Percentiles rank a stretch among this genome's conserved stretches.
These are phyloP conservation scores for Eupsilia transversa DNA, from an alignment of 2,888 invertebrate species.

Conservation along the genomic window DNA sequence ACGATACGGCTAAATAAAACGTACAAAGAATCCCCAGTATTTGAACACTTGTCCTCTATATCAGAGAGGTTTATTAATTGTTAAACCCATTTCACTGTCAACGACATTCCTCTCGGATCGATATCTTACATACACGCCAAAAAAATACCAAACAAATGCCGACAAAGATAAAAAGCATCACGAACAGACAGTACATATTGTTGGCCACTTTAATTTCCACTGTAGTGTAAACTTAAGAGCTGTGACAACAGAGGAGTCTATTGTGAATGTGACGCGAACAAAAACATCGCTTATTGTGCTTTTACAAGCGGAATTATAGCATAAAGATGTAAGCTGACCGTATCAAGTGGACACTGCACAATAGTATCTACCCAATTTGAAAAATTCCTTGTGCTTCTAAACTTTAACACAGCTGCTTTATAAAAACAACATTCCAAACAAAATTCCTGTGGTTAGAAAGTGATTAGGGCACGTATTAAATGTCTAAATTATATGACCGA, in stretches of 20 bases:
- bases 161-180: constrained; percentile 86
- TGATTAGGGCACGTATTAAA: constrained; percentile 62
- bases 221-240: constrained; percentile 89
- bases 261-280: constrained; percentile 81
- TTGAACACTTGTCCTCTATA: constrained; percentile 79
- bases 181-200: constrained; percentile 85
- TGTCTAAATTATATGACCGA: constrained; percentile 71
- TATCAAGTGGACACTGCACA: constrained; percentile 78
- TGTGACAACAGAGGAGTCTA: constrained; percentile 83
- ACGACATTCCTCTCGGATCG: constrained; percentile 85
- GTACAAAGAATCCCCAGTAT: constrained; percentile 77
- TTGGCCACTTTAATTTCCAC: constrained; percentile 88
- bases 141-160: constrained; percentile 79
- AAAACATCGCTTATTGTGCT: constrained; percentile 84
- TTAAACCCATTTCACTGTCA: constrained; percentile 90
- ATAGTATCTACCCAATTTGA: constrained; percentile 29
- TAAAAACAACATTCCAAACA: constrained; percentile 38
- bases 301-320: constrained; percentile 76
- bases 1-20: constrained; percentile 59
- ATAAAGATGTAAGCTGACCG: constrained; percentile 78
- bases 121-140: constrained; percentile 82
- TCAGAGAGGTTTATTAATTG: constrained; percentile 88
- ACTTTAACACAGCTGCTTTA: constrained; percentile 22
- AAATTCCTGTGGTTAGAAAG: constrained; percentile 59
- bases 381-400: constrained; percentile 7